These are phyloP conservation scores for Philaenus spumarius DNA, from an alignment of 1,140 invertebrate genomes.

Conservation along the genomic window DNA sequence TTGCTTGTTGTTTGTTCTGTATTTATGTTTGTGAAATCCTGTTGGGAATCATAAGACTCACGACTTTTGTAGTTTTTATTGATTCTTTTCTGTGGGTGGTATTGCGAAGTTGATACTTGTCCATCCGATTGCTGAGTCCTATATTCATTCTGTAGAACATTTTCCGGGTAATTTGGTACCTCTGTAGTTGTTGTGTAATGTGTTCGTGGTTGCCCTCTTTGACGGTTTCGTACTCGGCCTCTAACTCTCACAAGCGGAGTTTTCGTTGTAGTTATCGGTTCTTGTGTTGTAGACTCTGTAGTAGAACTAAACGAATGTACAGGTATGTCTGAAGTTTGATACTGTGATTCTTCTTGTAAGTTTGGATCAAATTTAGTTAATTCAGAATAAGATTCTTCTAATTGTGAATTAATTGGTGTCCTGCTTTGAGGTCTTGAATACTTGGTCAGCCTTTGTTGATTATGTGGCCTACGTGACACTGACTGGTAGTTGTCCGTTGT, in stretches of 20 bases:
- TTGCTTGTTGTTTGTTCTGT: neutral
- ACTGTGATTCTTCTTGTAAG: too few relatives aligned
- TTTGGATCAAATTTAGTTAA: too few relatives aligned
- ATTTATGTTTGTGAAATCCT: neutral
- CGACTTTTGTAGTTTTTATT: too few relatives aligned
- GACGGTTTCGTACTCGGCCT: slow-evolving; percentile 10
- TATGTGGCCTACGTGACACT: neutral
- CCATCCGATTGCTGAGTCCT: too few relatives aligned
- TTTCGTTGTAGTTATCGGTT: neutral
- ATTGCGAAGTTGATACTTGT: too few relatives aligned
- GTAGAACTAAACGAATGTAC: neutral
- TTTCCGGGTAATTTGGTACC: slow-evolving; percentile 12
- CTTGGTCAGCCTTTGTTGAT: slow-evolving; percentile 14
- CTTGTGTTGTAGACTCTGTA: neutral
- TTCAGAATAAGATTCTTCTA: too few relatives aligned
- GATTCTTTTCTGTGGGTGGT: too few relatives aligned
- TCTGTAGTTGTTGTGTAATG: slow-evolving; percentile 10
- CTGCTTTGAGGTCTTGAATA: slow-evolving; percentile 6
- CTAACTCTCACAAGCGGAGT: slow-evolving; percentile 9
- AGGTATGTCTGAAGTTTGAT: neutral
- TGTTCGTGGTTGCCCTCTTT: neutral
- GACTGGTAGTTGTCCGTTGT: too few relatives aligned
- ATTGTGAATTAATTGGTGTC: neutral
- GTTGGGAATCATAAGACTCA: too few relatives aligned
- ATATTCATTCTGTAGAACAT: neutral